Evolutionary conservation across 64 coral and sea anemone genomes (phyloP), one percentile per base, ranked within the genome.

Genomic region (Stylophora pistillata): DNA sequence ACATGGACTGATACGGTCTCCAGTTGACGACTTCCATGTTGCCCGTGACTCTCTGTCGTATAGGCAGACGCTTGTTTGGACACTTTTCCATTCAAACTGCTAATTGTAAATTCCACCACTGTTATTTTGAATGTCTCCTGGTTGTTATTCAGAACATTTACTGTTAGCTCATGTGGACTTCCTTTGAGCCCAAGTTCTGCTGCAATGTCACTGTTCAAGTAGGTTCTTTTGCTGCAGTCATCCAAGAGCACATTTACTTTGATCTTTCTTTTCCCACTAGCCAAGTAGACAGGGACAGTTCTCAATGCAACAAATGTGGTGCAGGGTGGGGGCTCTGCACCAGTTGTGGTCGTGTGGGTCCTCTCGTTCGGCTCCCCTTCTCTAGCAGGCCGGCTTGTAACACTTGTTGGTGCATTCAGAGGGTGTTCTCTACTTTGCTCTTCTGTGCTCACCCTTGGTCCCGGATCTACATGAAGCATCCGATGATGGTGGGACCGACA

Each of bases 1-100:
- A 93, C 15, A 62, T 79, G 27, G 18, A 17, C 55, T 93, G 87
- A 34, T 82, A 52, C 59, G n/a, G n/a, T 32, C 69, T 86, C 85
- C 91, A 93, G 53, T 88, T 58, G 10, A 93, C 76, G 25, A 86
- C 91, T 72, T 87, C 54, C 91, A 93, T 88, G 78, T 74, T 79
- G 26, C 85, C 91, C 17, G 85, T 93, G 47, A 93, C 85, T 61
- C 32, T 88, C 41, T 31, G 86, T 83, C 30, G 89, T 83, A 30
- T 83, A 83, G 23, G 78, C 70, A 14, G 89, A 84, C 0, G 20
- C 89, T 56, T 21, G 34, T 74, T 78, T 81, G 32, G 27, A 34
- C 33, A n/a, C n/a, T n/a, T n/a, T n/a, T n/a, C n/a, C n/a, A n/a
- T n/a, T n/a, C n/a, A n/a, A n/a, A n/a, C n/a, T n/a, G n/a, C n/a